Conservation (phyloP, 2,797 vertebrate genomes). For the Sandelia bainsii region DNA sequence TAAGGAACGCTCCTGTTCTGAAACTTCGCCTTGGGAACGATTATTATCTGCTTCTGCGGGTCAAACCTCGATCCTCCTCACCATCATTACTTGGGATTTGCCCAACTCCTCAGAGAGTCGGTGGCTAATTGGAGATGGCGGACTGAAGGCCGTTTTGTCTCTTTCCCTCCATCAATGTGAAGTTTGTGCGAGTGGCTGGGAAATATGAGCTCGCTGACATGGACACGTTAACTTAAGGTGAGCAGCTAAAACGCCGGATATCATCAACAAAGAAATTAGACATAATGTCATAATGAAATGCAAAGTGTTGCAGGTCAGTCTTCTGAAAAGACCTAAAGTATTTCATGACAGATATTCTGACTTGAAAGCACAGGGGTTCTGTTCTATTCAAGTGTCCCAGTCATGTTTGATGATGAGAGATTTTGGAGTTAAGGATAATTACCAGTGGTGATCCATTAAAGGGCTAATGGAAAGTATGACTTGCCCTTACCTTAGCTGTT, state of each 20-base stretch:
- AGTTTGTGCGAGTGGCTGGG: neutral
- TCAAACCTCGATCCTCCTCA: slow-evolving; percentile 19
- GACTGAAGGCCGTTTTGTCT: neutral
- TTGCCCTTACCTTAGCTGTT: too few species aligned
- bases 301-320: too few species aligned
- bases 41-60: slow-evolving; percentile 51
- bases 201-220: neutral
- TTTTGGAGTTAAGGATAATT: too few species aligned
- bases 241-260: neutral
- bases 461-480: too few species aligned
- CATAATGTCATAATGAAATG: too few species aligned
- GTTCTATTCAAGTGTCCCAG: too few species aligned
- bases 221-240: neutral
- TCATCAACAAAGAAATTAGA: neutral
- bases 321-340: too few species aligned
- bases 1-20: slow-evolving; percentile 12
- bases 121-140: slow-evolving; percentile 27
- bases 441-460: too few species aligned
- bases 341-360: too few species aligned
- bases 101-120: slow-evolving; percentile 31
- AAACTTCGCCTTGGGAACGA: slow-evolving; percentile 44
- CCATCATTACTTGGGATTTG: slow-evolving; percentile 45
- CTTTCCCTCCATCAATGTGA: neutral
- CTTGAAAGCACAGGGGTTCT: too few species aligned
- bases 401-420: too few species aligned